phyloP scores from a whole-genome alignment of 2,888 invertebrate genomes.

The Aleiodes leptofemur region DNA sequence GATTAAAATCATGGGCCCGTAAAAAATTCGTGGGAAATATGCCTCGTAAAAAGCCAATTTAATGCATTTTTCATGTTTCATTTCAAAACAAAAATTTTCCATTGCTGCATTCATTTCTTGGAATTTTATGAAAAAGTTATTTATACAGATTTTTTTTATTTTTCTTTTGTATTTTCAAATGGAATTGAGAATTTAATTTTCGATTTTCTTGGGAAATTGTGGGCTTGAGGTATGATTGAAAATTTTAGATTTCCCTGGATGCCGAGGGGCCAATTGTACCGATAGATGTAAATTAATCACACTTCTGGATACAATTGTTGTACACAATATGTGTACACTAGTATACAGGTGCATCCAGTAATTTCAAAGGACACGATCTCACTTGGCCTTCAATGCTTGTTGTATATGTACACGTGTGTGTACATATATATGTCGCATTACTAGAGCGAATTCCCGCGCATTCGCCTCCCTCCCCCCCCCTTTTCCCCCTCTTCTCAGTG shows the following conservation, averaged over 20 bases:
- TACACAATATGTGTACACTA: not conserved
- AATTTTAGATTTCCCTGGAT: slow-evolving; percentile 33
- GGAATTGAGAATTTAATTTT: too few species aligned
- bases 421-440: slow-evolving; percentile 21
- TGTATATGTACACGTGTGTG: slow-evolving; percentile 19
- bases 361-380: slow-evolving; percentile 35
- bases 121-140: too few species aligned
- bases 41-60: too few species aligned
- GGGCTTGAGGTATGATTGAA: not conserved
- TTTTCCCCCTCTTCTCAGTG: not conserved
- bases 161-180: not conserved
- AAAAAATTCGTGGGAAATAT: too few species aligned
- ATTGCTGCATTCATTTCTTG: too few species aligned
- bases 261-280: slow-evolving; percentile 14
- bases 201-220: not conserved
- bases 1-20: too few species aligned
- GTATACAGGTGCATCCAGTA: slow-evolving; percentile 10
- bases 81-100: too few species aligned
- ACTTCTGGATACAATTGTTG: slow-evolving; percentile 20
- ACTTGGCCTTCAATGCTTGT: slow-evolving; percentile 11
- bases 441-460: slow-evolving; percentile 30
- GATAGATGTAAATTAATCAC: slow-evolving; percentile 33
- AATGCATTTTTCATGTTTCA: too few species aligned
- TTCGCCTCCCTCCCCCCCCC: not conserved
- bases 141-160: too few species aligned